Evolutionary conservation across 1,140 invertebrate species (phyloP), one percentile per base, ranked within the genome.

Genomic region (Muscidifurax raptorellus): DNA sequence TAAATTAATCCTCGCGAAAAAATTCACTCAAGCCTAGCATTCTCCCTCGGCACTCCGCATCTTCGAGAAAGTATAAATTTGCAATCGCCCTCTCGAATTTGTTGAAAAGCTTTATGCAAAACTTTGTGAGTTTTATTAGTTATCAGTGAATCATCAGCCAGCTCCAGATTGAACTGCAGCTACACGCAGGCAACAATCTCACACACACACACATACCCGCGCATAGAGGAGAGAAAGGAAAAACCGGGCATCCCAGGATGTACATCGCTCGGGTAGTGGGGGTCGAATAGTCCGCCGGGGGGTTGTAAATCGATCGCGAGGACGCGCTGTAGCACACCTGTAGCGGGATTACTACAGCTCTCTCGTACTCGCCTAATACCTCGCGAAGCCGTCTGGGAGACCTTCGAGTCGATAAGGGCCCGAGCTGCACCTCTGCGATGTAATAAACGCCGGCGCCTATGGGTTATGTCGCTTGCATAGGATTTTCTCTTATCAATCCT

Each of bases 291-390:
- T n/a, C 52, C 22, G 52, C 52, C 22, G 52, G 74, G 32, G 75
- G 76, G 30, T 74, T 81, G 84, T 67, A 76, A 85, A 85, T 82
- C 84, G 80, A 85, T 85, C n/a, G 52, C 76, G 22, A 66, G 69
- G 77, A 72, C 69, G 66, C 59, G 52, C 22, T 59, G 52, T 6
- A 22, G 18, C 28, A 18, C 78, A 80, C 78, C 71, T 71, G 76
- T 44, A 66, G 75, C 75, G 40, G 27, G 36, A 27, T 78, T 75
- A 69, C 27, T 76, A 25, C 79, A 28, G 79, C 25, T 64, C 64
- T 67, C 52, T 80, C 87, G 82, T 91, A 86, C 32, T 88, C 89
- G 90, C 90, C 90, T 91, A 87, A 86, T 91, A 91, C 87, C 66
- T 66, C 32, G 79, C 74, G 75, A 85, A 83, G 69, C 67, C 40